A percentile compares a stretch with the other conserved stretches of the same genome.
phyloP scores from a whole-genome alignment of 2,888 invertebrate species.

The Hirtodrosophila cameraria region DNA sequence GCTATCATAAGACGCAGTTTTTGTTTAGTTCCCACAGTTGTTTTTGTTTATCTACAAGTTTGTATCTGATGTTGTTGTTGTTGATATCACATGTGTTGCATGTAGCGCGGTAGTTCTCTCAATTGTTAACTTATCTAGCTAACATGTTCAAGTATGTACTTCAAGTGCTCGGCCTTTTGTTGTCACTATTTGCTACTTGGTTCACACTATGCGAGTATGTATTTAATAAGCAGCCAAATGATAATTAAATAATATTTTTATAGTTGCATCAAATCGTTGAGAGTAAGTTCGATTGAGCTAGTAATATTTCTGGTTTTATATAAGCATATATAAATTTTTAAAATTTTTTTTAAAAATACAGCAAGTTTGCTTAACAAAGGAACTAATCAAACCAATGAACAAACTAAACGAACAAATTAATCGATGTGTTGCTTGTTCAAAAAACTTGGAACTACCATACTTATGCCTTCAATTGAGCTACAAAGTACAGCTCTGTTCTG shows the following conservation, averaged over 20 bases:
- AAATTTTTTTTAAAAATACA: too few relatives aligned
- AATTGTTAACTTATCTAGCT: conserved; percentile 24
- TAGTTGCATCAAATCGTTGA: too few relatives aligned
- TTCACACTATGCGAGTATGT: conserved; percentile 62
- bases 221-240: conserved; percentile 50
- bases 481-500: too few relatives aligned
- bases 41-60: conserved; percentile 29
- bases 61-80: conserved; percentile 29
- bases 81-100: conserved; percentile 28
- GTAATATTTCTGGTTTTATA: too few relatives aligned
- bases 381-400: too few relatives aligned
- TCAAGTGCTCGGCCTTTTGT: conserved; percentile 31
- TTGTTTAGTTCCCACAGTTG: conserved; percentile 44
- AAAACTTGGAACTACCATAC: too few relatives aligned
- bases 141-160: conserved; percentile 5
- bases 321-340: too few relatives aligned
- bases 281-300: too few relatives aligned
- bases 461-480: too few relatives aligned
- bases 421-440: too few relatives aligned
- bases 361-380: too few relatives aligned
- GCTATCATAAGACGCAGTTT: conserved; percentile 31
- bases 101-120: conserved; percentile 30
- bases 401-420: too few relatives aligned
- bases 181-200: conserved; percentile 43
- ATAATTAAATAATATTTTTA: conserved; percentile 55